Percentiles rank a stretch among this genome's conserved stretches.
Conservation (phyloP, 2,888 invertebrate genomes). For the Dryobotodes eremita region DNA sequence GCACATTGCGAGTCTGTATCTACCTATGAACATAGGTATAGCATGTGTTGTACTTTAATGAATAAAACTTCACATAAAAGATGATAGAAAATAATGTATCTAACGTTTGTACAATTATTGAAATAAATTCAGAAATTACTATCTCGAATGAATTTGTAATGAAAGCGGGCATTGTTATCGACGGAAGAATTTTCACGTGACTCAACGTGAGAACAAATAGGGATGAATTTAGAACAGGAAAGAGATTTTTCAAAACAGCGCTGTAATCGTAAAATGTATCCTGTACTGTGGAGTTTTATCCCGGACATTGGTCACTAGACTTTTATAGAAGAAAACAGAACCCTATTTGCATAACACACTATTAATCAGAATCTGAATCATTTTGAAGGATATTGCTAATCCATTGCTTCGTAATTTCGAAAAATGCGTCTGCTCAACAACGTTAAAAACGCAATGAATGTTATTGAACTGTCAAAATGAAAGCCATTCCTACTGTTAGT, state of each 20-base stretch:
- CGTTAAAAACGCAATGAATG: too few species aligned
- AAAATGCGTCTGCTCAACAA: too few species aligned
- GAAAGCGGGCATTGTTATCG: neutral
- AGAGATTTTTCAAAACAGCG: neutral
- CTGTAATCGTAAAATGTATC: neutral
- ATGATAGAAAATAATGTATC: neutral
- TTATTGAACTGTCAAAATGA: too few species aligned
- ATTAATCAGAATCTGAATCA: too few species aligned
- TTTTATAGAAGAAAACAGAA: neutral
- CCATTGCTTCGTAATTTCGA: too few species aligned
- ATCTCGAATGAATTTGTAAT: neutral
- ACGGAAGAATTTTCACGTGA: neutral
- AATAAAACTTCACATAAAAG: neutral
- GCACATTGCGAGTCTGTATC: neutral
- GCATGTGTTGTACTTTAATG: neutral
- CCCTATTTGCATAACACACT: too few species aligned
- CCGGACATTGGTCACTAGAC: neutral
- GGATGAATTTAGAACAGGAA: neutral
- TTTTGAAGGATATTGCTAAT: too few species aligned
- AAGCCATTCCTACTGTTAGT: too few species aligned
- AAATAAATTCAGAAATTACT: neutral
- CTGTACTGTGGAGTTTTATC: neutral
- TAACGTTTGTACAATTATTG: neutral
- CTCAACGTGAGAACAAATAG: neutral
- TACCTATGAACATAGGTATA: too few species aligned